Evolutionary conservation across 2,888 invertebrate species (phyloP).

Genomic region (Cantharis rustica): DNA sequence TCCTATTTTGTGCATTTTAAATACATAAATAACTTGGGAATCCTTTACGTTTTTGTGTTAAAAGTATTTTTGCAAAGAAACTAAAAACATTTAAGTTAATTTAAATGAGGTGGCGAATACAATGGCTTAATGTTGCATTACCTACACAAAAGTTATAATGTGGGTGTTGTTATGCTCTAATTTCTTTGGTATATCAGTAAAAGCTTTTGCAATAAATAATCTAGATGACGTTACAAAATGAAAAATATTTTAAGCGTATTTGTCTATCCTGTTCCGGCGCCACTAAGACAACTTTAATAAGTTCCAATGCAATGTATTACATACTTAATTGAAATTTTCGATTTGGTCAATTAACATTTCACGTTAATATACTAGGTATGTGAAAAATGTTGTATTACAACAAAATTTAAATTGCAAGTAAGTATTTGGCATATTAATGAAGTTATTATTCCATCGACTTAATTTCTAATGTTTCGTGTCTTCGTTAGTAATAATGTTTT

Average conservation of each 20-base stretch:
- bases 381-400: not conserved
- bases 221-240: not conserved
- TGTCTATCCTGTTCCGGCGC: not conserved
- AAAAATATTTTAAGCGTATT: not conserved
- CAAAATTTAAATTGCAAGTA: not conserved
- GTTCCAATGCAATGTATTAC: not conserved
- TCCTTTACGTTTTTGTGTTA: not conserved
- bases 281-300: not conserved
- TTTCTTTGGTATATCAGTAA: not conserved
- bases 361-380: not conserved
- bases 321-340: not conserved
- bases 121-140: not conserved
- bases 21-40: not conserved
- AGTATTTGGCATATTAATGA: not conserved
- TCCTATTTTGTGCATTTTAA: not conserved
- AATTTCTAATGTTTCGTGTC: not conserved
- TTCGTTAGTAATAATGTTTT: not conserved
- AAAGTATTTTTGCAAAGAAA: not conserved
- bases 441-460: not conserved
- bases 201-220: not conserved
- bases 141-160: not conserved
- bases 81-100: not conserved
- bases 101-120: not conserved
- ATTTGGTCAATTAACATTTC: not conserved
- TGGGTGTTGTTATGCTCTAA: not conserved